A percentile compares a stretch with the other conserved stretches of the same genome.
phyloP scores from a whole-genome alignment of 2,888 invertebrate species.

The Rhingia campestris region DNA sequence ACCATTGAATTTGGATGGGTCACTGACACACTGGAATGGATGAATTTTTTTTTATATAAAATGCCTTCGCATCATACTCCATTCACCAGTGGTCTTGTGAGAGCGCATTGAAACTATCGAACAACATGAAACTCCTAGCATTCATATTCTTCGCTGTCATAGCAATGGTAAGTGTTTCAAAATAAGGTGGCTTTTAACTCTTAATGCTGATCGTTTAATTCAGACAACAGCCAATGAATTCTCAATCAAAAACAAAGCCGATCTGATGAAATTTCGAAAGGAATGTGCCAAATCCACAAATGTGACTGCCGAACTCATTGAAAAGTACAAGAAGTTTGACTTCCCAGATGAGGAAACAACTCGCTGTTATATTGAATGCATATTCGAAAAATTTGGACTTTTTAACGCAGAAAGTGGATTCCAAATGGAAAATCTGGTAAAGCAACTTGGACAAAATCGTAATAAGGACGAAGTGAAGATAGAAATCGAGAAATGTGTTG shows the following conservation, averaged over 20 bases:
- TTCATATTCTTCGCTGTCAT: conserved; percentile 16
- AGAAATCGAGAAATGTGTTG: conserved; percentile 80
- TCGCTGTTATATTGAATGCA: conserved; percentile 81
- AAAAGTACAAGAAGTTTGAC: conserved; percentile 81
- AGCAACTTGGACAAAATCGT: neutral
- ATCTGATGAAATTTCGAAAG: conserved; percentile 12
- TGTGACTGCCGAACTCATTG: conserved; percentile 33
- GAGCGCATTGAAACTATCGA: neutral
- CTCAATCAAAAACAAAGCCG: neutral
- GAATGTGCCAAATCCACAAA: neutral
- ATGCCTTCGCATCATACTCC: neutral
- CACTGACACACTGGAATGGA: too few relatives aligned
- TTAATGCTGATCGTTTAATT: neutral
- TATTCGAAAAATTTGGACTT: conserved; percentile 81
- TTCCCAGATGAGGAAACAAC: conserved; percentile 81
- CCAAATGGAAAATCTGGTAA: neutral
- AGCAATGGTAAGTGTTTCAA: conserved; percentile 13
- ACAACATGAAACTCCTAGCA: conserved; percentile 16
- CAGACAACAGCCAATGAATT: conserved; percentile 16
- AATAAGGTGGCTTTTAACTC: too few relatives aligned
- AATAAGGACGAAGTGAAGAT: neutral
- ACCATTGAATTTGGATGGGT: too few relatives aligned
- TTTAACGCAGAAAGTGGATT: neutral
- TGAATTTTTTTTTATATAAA: conserved; percentile 5
- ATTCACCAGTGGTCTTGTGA: neutral